Evolutionary conservation across 2,888 invertebrate genomes (phyloP).

Genomic region (Sturmia bella): DNA sequence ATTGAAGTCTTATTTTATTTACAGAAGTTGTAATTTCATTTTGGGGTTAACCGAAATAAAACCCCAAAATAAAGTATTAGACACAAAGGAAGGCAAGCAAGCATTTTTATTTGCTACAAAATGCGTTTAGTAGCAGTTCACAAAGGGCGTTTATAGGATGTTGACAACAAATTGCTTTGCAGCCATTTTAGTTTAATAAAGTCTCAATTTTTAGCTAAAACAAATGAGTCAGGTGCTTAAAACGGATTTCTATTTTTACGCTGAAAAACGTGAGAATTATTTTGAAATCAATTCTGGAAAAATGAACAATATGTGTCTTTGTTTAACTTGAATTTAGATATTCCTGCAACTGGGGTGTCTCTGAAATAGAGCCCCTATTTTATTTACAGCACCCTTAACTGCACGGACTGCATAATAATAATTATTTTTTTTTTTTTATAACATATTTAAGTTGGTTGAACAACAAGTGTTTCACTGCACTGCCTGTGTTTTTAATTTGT

Average conservation of each 20-base stretch:
- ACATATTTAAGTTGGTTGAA: slow-evolving; percentile 18
- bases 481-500: slow-evolving; percentile 35
- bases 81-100: too few species aligned
- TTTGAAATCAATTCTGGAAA: slow-evolving; percentile 55
- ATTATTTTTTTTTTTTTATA: too few species aligned
- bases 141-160: slow-evolving; percentile 50
- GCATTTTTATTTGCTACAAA: background rate
- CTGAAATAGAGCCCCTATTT: slow-evolving; percentile 50
- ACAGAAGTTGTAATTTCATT: slow-evolving; percentile 49
- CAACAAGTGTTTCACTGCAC: slow-evolving; percentile 54
- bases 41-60: slow-evolving; percentile 66
- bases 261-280: slow-evolving; percentile 60
- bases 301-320: background rate
- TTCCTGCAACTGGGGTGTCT: slow-evolving; percentile 36
- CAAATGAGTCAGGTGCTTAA: slow-evolving; percentile 5
- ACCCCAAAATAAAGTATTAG: background rate
- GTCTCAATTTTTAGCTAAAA: slow-evolving; percentile 2
- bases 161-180: background rate
- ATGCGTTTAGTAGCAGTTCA: slow-evolving; percentile 15
- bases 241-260: background rate
- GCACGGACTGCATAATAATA: slow-evolving; percentile 59
- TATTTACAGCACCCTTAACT: slow-evolving; percentile 47
- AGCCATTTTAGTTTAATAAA: background rate
- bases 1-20: slow-evolving; percentile 62
- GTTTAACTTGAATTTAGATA: slow-evolving; percentile 8